Evolutionary conservation across 2,113 vertebrate genomes (phyloP).

Genomic region (Dasypus novemcinctus): DNA sequence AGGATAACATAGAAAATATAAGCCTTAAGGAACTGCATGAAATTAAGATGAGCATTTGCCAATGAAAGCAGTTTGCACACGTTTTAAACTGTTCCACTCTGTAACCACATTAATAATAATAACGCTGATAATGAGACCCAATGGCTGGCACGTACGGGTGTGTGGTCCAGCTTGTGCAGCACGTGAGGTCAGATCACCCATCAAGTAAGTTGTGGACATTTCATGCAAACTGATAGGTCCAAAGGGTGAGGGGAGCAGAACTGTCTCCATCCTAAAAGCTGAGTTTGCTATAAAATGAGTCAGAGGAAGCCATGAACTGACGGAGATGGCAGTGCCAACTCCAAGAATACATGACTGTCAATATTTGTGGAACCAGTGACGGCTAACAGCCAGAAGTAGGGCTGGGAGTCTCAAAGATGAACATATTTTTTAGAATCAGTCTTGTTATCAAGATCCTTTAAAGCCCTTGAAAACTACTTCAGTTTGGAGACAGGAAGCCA

Average conservation of each 20-base stretch:
- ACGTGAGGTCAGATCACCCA: background rate
- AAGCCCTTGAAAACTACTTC: background rate
- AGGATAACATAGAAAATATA: background rate
- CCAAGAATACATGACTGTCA: background rate
- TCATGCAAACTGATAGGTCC: too few species aligned
- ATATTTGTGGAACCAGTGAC: accelerated
- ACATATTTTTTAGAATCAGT: background rate
- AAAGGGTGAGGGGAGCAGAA: too few species aligned
- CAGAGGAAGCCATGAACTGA: background rate
- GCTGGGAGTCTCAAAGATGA: background rate
- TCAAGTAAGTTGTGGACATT: too few species aligned
- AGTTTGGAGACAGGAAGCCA: background rate
- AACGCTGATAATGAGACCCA: background rate
- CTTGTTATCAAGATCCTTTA: background rate
- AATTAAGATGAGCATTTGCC: background rate
- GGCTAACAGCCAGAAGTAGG: background rate
- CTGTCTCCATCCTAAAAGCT: background rate
- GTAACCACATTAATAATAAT: background rate
- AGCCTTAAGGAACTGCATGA: background rate
- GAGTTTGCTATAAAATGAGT: background rate
- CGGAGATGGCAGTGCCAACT: background rate
- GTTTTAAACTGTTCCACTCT: background rate
- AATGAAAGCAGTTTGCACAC: background rate
- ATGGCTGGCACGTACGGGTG: accelerated
- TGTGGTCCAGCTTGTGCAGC: background rate